These are phyloP conservation scores for Apis mellifera DNA, from an alignment of 1,140 invertebrate genomes.

Conservation along the genomic window DNA sequence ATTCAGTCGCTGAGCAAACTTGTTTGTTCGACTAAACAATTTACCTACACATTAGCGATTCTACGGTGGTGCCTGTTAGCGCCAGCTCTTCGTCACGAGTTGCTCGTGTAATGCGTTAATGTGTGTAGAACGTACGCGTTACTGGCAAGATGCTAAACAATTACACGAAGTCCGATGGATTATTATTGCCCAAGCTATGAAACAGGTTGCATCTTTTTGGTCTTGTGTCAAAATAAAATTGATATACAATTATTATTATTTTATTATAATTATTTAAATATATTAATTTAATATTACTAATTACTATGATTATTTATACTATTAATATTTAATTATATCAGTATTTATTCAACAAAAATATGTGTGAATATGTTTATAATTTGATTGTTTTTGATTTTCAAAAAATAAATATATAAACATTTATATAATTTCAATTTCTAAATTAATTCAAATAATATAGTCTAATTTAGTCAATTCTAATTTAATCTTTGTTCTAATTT, in stretches of 20 bases:
- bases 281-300: no score
- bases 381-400: no score
- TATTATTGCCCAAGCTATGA: constrained; percentile 3
- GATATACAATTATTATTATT: background rate
- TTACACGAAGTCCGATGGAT: constrained; percentile 10
- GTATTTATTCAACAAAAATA: no score
- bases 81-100: constrained; percentile 29
- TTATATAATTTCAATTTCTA: no score
- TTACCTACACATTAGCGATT: constrained; percentile 30
- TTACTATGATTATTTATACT: no score
- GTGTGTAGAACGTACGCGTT: constrained; percentile 15
- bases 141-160: constrained; percentile 10
- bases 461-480: no score
- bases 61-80: constrained; percentile 18
- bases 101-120: constrained; percentile 12
- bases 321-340: no score
- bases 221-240: background rate
- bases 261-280: no score
- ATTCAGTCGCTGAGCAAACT: background rate
- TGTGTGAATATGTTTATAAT: no score
- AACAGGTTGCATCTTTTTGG: background rate
- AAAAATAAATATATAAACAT: no score
- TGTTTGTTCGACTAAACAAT: constrained; percentile 19
- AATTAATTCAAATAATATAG: no score
- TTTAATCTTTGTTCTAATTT: no score